Percentiles rank a stretch among this genome's conserved stretches.
Evolutionary conservation across 2,888 invertebrate genomes (phyloP).

Genomic region (Drosophila limbata): DNA sequence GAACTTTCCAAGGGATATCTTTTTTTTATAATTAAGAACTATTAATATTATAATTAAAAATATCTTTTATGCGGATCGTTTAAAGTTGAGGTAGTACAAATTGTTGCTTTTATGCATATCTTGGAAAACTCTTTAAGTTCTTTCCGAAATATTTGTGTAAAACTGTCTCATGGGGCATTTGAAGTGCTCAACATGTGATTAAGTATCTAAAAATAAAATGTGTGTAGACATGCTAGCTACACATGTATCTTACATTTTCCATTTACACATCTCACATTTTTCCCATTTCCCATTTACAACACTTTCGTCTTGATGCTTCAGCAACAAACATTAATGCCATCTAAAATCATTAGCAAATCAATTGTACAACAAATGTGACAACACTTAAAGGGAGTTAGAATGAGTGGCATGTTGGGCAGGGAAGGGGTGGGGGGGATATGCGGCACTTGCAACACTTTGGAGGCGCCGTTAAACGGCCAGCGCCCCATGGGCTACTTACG

Average conservation of each 20-base stretch:
- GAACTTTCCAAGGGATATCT: no score
- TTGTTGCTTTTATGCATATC: not conserved
- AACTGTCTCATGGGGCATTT: slow-evolving; percentile 42
- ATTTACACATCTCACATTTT: slow-evolving; percentile 11
- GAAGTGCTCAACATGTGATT: slow-evolving; percentile 53
- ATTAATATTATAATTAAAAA: no score
- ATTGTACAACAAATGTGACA: slow-evolving; percentile 71
- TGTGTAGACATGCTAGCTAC: slow-evolving; percentile 10
- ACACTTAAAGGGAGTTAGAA: slow-evolving; percentile 20
- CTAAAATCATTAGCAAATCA: slow-evolving; percentile 68
- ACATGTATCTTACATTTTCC: slow-evolving; percentile 22
- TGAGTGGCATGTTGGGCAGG: not conserved
- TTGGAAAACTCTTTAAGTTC: slow-evolving; percentile 11
- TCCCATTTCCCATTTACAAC: slow-evolving; percentile 17
- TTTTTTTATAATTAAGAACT: no score
- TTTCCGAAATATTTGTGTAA: slow-evolving; percentile 9
- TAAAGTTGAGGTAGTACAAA: slow-evolving; percentile 5
- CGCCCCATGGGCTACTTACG: slow-evolving; percentile 46
- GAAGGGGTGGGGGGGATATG: not conserved
- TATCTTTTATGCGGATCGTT: not conserved
- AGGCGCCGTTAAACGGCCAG: slow-evolving; percentile 29
- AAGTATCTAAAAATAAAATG: slow-evolving; percentile 55
- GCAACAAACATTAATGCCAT: slow-evolving; percentile 59
- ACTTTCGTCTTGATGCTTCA: not conserved
- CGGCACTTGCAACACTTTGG: slow-evolving; percentile 45